phyloP scores from a whole-genome alignment of 2,888 invertebrate species.

The Cepaea hortensis region DNA sequence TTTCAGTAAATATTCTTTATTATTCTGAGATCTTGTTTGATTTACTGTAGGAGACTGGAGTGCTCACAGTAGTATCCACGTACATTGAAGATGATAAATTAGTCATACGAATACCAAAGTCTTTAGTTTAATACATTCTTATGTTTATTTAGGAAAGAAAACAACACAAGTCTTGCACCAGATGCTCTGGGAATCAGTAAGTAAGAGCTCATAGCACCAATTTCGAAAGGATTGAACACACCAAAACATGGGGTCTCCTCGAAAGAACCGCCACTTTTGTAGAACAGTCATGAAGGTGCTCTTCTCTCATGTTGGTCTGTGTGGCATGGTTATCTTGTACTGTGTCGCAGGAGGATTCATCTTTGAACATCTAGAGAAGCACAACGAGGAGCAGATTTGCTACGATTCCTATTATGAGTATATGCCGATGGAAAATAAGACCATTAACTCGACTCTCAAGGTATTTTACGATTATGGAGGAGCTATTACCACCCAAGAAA shows the following conservation, averaged over 20 bases:
- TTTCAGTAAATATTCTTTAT: too few relatives aligned
- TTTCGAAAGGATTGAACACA: not conserved
- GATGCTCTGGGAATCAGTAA: too few relatives aligned
- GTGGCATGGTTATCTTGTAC: conserved; percentile 73
- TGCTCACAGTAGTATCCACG: too few relatives aligned
- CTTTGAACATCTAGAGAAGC: conserved; percentile 75
- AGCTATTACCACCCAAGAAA: conserved; percentile 57
- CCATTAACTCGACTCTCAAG: conserved; percentile 65
- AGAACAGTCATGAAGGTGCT: conserved; percentile 72
- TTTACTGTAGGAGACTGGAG: too few relatives aligned
- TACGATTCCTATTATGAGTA: conserved; percentile 71
- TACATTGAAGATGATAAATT: too few relatives aligned
- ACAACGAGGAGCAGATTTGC: conserved; percentile 74
- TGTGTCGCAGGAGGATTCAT: conserved; percentile 75
- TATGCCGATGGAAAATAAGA: conserved; percentile 65
- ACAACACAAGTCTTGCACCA: too few relatives aligned
- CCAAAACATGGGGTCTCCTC: conserved; percentile 44
- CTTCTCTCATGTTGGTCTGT: conserved; percentile 75
- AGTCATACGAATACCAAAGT: too few relatives aligned
- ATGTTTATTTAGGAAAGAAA: too few relatives aligned
- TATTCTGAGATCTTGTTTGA: too few relatives aligned
- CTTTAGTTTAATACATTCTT: too few relatives aligned
- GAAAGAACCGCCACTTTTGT: conserved; percentile 61
- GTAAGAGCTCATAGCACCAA: too few relatives aligned
- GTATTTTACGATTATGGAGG: conserved; percentile 60